These are phyloP conservation scores for Saccopteryx leptura DNA, from an alignment of 2,113 vertebrate genomes.

Conservation along the genomic window DNA sequence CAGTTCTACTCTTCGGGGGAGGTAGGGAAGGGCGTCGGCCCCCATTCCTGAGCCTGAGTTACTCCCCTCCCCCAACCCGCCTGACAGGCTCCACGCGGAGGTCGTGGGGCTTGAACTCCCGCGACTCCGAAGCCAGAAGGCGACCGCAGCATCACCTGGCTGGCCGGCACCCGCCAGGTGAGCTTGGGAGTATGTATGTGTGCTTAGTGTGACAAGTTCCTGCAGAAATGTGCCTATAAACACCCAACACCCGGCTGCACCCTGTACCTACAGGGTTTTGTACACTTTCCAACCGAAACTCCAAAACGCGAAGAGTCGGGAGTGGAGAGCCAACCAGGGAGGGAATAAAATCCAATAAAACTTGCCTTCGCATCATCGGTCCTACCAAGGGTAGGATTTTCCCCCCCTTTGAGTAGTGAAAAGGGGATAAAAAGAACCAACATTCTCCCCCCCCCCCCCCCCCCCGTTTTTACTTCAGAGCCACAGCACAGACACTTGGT, in stretches of 20 bases:
- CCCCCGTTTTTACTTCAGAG: conserved; percentile 48
- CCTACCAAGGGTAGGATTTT: not conserved
- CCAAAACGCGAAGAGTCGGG: not conserved
- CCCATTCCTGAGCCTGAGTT: not conserved
- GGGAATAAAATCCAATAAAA: conserved; percentile 65
- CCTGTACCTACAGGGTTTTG: conserved; percentile 75
- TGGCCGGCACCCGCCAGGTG: conserved; percentile 60
- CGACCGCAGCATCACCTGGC: conserved; percentile 24
- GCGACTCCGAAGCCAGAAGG: not conserved
- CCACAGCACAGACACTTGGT: not conserved
- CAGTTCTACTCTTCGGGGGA: not conserved
- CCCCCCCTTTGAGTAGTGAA: not conserved
- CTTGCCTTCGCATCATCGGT: conserved; percentile 9
- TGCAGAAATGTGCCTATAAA: conserved; percentile 70
- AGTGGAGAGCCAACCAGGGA: not conserved
- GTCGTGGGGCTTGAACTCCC: conserved; percentile 2
- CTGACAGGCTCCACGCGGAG: not conserved
- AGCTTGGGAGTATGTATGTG: conserved; percentile 30
- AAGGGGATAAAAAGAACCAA: not conserved
- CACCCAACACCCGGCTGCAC: conserved; percentile 68
- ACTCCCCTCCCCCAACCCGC: not conserved
- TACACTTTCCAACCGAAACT: conserved; percentile 83
- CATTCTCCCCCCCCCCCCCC: not conserved
- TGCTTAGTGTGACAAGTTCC: conserved; percentile 63
- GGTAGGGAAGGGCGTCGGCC: not conserved